Evolutionary conservation across 2,888 invertebrate species (phyloP).

Genomic region (Morpho achilles): DNA sequence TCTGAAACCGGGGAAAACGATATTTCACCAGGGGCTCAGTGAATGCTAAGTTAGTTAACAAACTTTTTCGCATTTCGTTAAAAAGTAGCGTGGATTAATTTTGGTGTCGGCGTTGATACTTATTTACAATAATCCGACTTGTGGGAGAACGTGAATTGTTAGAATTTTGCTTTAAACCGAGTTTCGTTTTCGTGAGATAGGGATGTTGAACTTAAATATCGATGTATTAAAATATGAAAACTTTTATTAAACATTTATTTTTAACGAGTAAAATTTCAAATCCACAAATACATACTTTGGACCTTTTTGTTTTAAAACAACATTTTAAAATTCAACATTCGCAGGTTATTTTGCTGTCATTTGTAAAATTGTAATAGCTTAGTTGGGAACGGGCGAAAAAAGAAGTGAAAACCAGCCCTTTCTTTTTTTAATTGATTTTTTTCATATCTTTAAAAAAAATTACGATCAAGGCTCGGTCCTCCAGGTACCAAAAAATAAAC

Average conservation of each 20-base stretch:
- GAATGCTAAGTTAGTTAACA: constrained; percentile 54
- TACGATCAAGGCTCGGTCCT: too few relatives aligned
- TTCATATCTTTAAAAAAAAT: too few relatives aligned
- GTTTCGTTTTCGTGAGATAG: constrained; percentile 23
- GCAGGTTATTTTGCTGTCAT: too few relatives aligned
- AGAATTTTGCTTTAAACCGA: constrained; percentile 61
- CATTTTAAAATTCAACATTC: too few relatives aligned
- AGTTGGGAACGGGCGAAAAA: too few relatives aligned
- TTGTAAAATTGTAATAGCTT: too few relatives aligned
- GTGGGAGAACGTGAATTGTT: constrained; percentile 65
- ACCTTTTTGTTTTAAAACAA: too few relatives aligned
- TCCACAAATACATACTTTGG: too few relatives aligned
- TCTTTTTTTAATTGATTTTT: too few relatives aligned
- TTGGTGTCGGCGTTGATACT: constrained; percentile 65
- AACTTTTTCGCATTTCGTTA: constrained; percentile 73
- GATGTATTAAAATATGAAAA: constrained; percentile 4
- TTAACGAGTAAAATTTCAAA: too few relatives aligned
- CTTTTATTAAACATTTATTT: background rate
- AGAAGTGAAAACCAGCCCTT: too few relatives aligned
- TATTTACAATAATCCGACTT: constrained; percentile 77
- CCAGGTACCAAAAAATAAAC: background rate
- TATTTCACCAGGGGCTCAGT: constrained; percentile 61
- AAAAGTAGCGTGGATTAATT: constrained; percentile 70
- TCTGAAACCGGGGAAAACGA: constrained; percentile 50
- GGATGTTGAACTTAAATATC: background rate